Evolutionary conservation across 2,797 vertebrate genomes (phyloP), one percentile per base, ranked within the genome.

Genomic region (Neomorphus geoffroyi): DNA sequence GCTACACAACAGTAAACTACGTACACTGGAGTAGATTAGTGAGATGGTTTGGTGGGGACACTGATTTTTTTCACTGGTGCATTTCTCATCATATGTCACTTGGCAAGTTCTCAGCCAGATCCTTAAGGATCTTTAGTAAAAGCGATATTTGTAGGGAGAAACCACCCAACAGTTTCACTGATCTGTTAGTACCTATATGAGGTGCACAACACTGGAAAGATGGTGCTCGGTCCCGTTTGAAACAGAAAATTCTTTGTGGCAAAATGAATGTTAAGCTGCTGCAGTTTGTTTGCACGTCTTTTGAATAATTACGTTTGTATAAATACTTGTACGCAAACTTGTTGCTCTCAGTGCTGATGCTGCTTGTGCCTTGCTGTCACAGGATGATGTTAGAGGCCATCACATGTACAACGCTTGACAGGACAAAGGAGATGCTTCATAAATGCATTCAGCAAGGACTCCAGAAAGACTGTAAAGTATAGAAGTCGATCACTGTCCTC

Each of bases 211-310:
- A 17, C 0, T 61, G 75, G 37, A 12, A 57, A 43, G 30, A 6
- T 48, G 84, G 37, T 37, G 1, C 60, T 48, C 8, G 1, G 26
- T 61, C 46, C 43, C 1, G 9, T 65, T 39, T 58, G 45, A 13
- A 35, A 30, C 13, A 57, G 39, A 18, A 37, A 26, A 56, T 37
- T 64, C 41, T 27, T 51, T 3, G 15, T 0, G 3, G 48, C 12
- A 82, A 74, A 80, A 50, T 24, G 37, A 33, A 37, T 33, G 41
- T 65, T 75, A 32, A 74, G 65, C 75, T 82, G 64, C 67, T 62
- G 0, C 9, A 0, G 1, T 46, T 83, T 54, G 9, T 32, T 82
- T 45, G 18, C 53, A 26, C 1, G 0, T 56, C 3, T 60, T 80
- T 93, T 50, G 18, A n/a, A 22, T 58, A 46, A 0, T 30, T 24